phyloP scores from a whole-genome alignment of 1,140 invertebrate species.

The Drosophila mauritiana region DNA sequence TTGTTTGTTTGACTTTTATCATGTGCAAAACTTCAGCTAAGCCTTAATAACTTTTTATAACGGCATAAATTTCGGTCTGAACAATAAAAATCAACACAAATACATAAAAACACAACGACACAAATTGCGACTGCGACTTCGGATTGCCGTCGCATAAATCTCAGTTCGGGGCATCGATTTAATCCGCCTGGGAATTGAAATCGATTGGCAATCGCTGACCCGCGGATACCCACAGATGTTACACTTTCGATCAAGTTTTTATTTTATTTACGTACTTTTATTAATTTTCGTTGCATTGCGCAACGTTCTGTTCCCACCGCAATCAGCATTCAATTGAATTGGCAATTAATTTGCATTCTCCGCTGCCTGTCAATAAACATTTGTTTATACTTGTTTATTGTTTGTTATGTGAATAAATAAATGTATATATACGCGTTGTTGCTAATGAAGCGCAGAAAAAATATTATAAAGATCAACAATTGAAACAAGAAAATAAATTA shows the following conservation, averaged over 20 bases:
- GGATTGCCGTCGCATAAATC: slow-evolving; percentile 74
- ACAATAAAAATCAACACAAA: slow-evolving; percentile 54
- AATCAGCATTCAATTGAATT: slow-evolving; percentile 71
- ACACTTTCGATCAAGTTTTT: slow-evolving; percentile 60
- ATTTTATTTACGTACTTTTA: slow-evolving; percentile 19
- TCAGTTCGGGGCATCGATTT: slow-evolving; percentile 53
- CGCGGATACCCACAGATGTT: slow-evolving; percentile 37
- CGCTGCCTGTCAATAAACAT: slow-evolving; percentile 55
- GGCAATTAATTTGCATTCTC: slow-evolving; percentile 62
- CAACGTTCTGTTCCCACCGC: slow-evolving; percentile 62
- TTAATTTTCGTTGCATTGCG: slow-evolving; percentile 38
- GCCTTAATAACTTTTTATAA: slow-evolving; percentile 75
- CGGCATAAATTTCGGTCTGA: slow-evolving; percentile 59
- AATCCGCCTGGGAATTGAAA: slow-evolving; percentile 76
- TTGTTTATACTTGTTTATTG: slow-evolving; percentile 62
- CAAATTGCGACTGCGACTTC: slow-evolving; percentile 42
- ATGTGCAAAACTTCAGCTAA: slow-evolving; percentile 53
- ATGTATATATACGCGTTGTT: slow-evolving; percentile 29
- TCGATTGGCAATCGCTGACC: slow-evolving; percentile 41
- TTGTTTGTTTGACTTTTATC: slow-evolving; percentile 58
- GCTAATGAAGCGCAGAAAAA: slow-evolving; percentile 39
- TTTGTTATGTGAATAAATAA: slow-evolving; percentile 47
- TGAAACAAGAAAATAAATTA: slow-evolving; percentile 50
- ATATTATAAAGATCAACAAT: slow-evolving; percentile 50
- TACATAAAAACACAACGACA: slow-evolving; percentile 29